phyloP scores from a whole-genome alignment of 2,888 invertebrate genomes.

The Lasioglossum pauxillum region DNA sequence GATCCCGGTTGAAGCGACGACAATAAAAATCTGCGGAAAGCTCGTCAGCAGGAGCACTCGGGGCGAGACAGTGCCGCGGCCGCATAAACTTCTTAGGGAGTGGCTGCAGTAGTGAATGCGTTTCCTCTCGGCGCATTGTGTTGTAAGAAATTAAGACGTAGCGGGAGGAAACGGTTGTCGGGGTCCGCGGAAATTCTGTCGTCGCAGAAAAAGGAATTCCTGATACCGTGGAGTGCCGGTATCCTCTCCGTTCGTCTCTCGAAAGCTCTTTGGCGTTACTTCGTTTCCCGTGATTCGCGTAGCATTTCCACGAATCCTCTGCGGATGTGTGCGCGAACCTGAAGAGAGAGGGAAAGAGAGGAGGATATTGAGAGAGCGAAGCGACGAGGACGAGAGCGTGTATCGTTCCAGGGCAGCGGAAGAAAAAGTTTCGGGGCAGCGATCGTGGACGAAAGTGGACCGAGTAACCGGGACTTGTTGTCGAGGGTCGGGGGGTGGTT shows the following conservation, averaged over 20 bases:
- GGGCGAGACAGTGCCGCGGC: slow-evolving; percentile 2
- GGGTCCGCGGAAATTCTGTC: slow-evolving; percentile 46
- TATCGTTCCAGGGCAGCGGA: slow-evolving; percentile 23
- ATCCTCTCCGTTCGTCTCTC: slow-evolving; percentile 26
- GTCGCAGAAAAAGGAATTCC: slow-evolving; percentile 64
- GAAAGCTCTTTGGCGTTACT: slow-evolving; percentile 54
- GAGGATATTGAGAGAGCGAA: background rate
- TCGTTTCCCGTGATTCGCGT: slow-evolving; percentile 53
- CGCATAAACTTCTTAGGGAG: slow-evolving; percentile 39
- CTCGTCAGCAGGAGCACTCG: background rate
- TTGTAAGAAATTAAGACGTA: slow-evolving; percentile 64
- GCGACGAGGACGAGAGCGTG: background rate
- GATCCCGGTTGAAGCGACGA: background rate
- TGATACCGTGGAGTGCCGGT: slow-evolving; percentile 58
- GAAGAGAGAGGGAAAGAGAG: background rate
- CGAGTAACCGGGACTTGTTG: slow-evolving; percentile 66
- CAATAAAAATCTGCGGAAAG: slow-evolving; percentile 15
- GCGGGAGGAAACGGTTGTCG: slow-evolving; percentile 15
- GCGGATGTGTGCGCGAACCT: background rate
- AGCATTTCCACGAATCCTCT: slow-evolving; percentile 30
- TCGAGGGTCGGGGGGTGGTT: slow-evolving; percentile 60
- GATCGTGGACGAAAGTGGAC: slow-evolving; percentile 65
- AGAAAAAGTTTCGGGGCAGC: slow-evolving; percentile 67
- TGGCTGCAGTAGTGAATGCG: slow-evolving; percentile 21
- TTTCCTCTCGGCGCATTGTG: slow-evolving; percentile 40